Evolutionary conservation across 2,797 vertebrate genomes (phyloP), one percentile per base, ranked within the genome.

Genomic region (Neosilurus mollespiculum): DNA sequence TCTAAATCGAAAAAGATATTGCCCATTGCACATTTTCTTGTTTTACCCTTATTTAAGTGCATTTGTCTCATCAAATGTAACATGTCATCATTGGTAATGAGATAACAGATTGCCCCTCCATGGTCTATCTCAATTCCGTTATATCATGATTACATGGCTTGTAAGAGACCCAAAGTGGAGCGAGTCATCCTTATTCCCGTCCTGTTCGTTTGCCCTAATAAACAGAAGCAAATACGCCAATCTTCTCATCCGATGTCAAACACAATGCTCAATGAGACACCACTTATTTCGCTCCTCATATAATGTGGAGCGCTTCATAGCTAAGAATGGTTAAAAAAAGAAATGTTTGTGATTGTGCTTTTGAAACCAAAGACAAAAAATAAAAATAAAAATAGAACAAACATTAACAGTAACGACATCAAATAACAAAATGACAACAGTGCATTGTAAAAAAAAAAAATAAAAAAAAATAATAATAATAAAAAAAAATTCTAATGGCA

Each of bases 301-400:
- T 92, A 94, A 93, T 91, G 93, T 89, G 91, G 93, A 90, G 92
- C 54, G 64, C 77, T 80, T 80, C 84, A 86, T 97, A 97, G 94
- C 96, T 95, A 95, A 94, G 93, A 90, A 99, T 98, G 97, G 96
- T 98, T 98, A 97, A 98, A 99, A 98, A 98, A 90, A 92, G 91
- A 91, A 94, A 99, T 97, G 96, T 98, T 97, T 99, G 96, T 99
- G 98, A 99, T 99, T 99, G 98, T 99, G 97, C 97, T 99, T 99
- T 99, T 98, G 96, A 99, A 99, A 99, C 96, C 96, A 99, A 99
- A 95, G 96, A 95, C 93, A 92, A 87, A 86, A 90, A 94, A 95
- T 89, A 92, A 94, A 94, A 94, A 90, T 92, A 30, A 30, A 94
- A 91, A 87, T 90, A 94, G 70, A 78, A 90, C 90, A 93, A 93